phyloP scores from a whole-genome alignment of 2,888 invertebrate genomes.

The Spialia ferax region DNA sequence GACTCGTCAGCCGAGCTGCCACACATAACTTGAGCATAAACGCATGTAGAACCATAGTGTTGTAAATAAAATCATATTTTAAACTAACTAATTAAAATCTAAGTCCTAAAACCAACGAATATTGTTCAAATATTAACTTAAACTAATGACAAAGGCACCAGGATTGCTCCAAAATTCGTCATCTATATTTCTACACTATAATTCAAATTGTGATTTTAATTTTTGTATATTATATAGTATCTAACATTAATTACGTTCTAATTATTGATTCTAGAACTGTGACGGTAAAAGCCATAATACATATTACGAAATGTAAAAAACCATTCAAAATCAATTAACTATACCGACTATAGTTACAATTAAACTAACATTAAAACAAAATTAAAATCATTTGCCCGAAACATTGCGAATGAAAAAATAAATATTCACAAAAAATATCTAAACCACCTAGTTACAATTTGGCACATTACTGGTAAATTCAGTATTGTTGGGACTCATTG shows the following conservation, averaged over 20 bases:
- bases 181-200: conserved; percentile 22
- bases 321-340: conserved; percentile 27
- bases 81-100: neutral
- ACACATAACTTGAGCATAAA: conserved; percentile 67
- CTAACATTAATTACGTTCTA: conserved; percentile 8
- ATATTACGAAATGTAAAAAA: conserved; percentile 8
- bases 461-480: conserved; percentile 40
- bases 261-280: conserved; percentile 18
- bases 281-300: neutral
- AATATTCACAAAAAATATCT: conserved; percentile 19
- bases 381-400: neutral
- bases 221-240: neutral
- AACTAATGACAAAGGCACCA: conserved; percentile 34
- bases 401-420: conserved; percentile 9
- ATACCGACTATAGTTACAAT: conserved; percentile 7
- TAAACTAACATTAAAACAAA: neutral
- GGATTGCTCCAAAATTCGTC: conserved; percentile 36
- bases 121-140: conserved; percentile 9
- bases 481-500: neutral
- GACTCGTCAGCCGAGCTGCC: conserved; percentile 59
- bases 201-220: conserved; percentile 1
- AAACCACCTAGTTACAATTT: conserved; percentile 39
- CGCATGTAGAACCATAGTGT: conserved; percentile 14
- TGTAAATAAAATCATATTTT: conserved; percentile 17
- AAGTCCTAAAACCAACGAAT: conserved; percentile 15